Percentiles rank a stretch among this genome's conserved stretches.
These are phyloP conservation scores for Meloidogyne floridensis DNA, from an alignment of 1,140 invertebrate genomes.

Conservation along the genomic window DNA sequence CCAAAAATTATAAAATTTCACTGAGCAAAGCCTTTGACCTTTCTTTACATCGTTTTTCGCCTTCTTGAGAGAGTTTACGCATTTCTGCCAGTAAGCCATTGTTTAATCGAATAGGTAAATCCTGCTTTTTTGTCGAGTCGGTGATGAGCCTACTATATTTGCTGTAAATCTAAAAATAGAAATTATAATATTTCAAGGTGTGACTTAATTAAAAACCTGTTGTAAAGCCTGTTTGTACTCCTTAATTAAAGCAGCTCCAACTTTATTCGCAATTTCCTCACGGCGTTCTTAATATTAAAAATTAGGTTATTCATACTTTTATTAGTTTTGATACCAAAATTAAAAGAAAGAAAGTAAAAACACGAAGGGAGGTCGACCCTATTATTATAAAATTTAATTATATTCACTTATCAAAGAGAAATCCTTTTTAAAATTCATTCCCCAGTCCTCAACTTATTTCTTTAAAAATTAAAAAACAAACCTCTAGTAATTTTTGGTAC, in stretches of 20 bases:
- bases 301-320: neutral
- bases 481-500: slow-evolving; percentile 23
- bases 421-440: no score
- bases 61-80: neutral
- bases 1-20: slow-evolving; percentile 14
- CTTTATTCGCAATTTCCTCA: neutral
- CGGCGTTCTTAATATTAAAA: neutral
- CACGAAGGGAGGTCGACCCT: no score
- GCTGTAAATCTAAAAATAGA: neutral
- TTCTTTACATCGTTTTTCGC: neutral
- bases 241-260: neutral
- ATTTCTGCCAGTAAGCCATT: neutral
- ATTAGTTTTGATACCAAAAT: neutral
- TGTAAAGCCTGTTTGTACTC: neutral
- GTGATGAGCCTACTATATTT: neutral
- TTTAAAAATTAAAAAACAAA: neutral
- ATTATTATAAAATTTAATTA: no score
- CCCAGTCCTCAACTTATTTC: neutral
- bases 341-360: neutral
- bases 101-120: neutral
- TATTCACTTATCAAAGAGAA: no score
- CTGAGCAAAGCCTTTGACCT: neutral
- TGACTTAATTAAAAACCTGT: neutral
- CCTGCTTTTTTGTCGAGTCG: neutral
- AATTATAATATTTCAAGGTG: neutral